Evolutionary conservation across 2,797 vertebrate genomes (phyloP), one percentile per base, ranked within the genome.

Genomic region (Crenichthys baileyi): DNA sequence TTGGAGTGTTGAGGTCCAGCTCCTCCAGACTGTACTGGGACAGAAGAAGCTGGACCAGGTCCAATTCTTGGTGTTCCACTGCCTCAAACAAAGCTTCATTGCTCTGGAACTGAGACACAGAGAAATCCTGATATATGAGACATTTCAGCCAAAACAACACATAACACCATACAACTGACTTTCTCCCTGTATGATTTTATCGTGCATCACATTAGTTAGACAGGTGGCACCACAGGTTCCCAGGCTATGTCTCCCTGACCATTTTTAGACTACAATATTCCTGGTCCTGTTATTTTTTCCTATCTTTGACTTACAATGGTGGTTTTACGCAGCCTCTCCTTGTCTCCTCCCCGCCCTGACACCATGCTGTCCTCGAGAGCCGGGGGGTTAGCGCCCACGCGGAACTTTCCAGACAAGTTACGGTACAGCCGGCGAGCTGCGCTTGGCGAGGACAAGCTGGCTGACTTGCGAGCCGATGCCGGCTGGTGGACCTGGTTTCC

Each of bases 361-460:
- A 96, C 93, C 87, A 94, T 91, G 72, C 94, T 90, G 92, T 98
- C 96, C 0, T 97, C 97, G 3, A 96, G 93, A 70, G 95, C 94
- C 0, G 95, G 94, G 88, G 90, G 87, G 88, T 94, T 94, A 80
- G 96, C 96, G 89, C 96, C 96, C 75, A 96, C 96, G 0, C 97
- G 96, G 94, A 98, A 98, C 90, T 98, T 98, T 89, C 97, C 97
- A 0, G 97, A 98, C 82, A 98, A 96, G 95, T 98, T 98, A 81
- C 97, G 95, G 94, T 98, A 98, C 6, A 98, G 96, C 74, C 97
- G 96, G 78, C 97, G 97, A 58, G 97, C 97, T 0, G 97, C 97
- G 0, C 96, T 97, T 0, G 97, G 97, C 0, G 97, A 97, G 39
- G 97, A 97, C 31, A 96, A 93, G 84, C 96, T 96, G 0, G 95